Percentiles rank a stretch among this genome's conserved stretches.
These are phyloP conservation scores for Matsumurasca onukii DNA, from an alignment of 1,140 invertebrate genomes.

Conservation along the genomic window DNA sequence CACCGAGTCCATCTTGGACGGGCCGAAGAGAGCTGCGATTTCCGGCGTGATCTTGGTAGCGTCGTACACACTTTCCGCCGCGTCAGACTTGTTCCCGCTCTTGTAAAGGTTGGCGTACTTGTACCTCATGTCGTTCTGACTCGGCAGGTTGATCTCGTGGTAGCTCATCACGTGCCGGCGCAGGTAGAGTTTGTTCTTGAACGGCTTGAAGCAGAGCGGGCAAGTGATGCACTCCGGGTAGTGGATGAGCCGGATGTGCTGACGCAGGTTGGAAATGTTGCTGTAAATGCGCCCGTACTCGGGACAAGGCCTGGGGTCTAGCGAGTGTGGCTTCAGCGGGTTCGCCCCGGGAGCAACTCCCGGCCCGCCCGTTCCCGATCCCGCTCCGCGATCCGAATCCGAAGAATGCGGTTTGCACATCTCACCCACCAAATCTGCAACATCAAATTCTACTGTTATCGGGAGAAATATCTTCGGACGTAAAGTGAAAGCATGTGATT, in stretches of 20 bases:
- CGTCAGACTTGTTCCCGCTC: background rate
- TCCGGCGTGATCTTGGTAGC: background rate
- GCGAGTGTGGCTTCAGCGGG: conserved; percentile 59
- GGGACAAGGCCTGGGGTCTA: conserved; percentile 68
- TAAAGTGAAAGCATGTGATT: no score
- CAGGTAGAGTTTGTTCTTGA: conserved; percentile 76
- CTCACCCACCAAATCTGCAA: conserved; percentile 30
- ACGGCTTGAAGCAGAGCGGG: conserved; percentile 70
- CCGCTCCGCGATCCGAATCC: conserved; percentile 68
- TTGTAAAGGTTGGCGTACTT: background rate
- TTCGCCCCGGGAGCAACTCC: conserved; percentile 55
- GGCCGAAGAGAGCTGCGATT: background rate
- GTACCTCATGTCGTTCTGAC: conserved; percentile 47
- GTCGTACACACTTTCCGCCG: conserved; percentile 11
- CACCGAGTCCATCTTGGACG: background rate
- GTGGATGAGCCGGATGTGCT: conserved; percentile 78
- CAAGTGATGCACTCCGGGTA: conserved; percentile 73
- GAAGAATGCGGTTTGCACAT: conserved; percentile 61
- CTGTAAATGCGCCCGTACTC: conserved; percentile 77
- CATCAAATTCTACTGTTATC: background rate
- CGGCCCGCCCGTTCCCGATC: no score
- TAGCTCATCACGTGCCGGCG: conserved; percentile 65
- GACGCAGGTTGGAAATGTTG: conserved; percentile 76
- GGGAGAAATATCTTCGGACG: no score
- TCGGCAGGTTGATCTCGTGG: conserved; percentile 53